A percentile compares a stretch with the other conserved stretches of the same genome.
Conservation (phyloP, 2,888 invertebrate genomes). For the Drosophila neotestacea region DNA sequence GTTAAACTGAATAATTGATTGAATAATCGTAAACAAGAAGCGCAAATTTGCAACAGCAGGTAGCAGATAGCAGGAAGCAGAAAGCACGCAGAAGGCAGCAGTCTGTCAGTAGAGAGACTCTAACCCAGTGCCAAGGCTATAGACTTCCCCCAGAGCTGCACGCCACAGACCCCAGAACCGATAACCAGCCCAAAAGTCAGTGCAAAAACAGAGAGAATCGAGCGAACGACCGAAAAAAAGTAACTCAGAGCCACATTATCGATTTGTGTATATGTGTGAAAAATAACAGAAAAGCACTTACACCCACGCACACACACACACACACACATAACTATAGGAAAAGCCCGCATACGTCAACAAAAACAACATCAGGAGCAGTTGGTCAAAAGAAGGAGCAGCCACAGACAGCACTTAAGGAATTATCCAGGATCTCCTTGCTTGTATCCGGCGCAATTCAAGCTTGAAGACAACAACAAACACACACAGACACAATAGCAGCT, state of each 20-base stretch:
- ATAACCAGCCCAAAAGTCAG: constrained; percentile 19
- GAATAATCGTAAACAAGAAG: constrained; percentile 65
- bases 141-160: constrained; percentile 28
- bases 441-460: constrained; percentile 36
- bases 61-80: constrained; percentile 3
- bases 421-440: constrained; percentile 48
- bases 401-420: constrained; percentile 50
- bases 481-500: constrained; percentile 12
- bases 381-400: constrained; percentile 31
- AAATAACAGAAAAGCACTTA: constrained; percentile 71
- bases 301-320: constrained; percentile 40
- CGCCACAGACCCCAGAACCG: constrained; percentile 18
- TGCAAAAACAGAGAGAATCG: constrained; percentile 16
- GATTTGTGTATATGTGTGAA: constrained; percentile 79
- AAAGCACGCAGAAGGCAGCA: constrained; percentile 9
- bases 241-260: constrained; percentile 62
- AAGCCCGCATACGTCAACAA: constrained; percentile 58
- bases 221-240: constrained; percentile 41
- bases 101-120: constrained; percentile 3
- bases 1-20: constrained; percentile 71
- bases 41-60: constrained; percentile 32
- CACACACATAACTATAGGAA: constrained; percentile 2
- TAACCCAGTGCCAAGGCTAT: constrained; percentile 67
- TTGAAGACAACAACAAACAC: constrained; percentile 10
- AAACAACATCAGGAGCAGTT: constrained; percentile 44